Base-by-base conservation (phyloP, 2,113 vertebrate genomes). In the Periophthalmus modestus region DNA sequence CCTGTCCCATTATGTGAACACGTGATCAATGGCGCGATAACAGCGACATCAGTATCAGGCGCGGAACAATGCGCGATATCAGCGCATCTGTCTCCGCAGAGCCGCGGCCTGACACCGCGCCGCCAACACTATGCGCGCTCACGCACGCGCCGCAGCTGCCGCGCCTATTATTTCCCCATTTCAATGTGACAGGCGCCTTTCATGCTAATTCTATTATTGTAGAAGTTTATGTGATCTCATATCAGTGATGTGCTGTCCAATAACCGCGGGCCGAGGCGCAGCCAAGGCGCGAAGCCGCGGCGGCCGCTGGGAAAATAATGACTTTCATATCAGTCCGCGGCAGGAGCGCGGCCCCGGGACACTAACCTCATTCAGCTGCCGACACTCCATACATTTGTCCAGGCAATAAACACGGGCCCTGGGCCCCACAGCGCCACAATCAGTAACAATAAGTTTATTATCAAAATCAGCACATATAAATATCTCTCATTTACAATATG, bases 11-110 rank as follows among this genome's bases (percentile, higher is more conserved):
- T 99, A 99, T 96, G 94, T 94, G 94, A 97, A 99, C 98, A 98
- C 96, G 97, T 99, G 98, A 99, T 99, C 98, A 99, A 99, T 98
- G 98, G 98, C 95, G 94, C 97, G 98, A 99, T 99, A 99, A 98
- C 95, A 92, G 95, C 96, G 95, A 98, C 98, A 99, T 99, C 97
- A 98, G 99, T 99, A 98, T 98, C 97, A 98, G 39, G 97, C 96
- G 98, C 98, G 98, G 97, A 98, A 99, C 98, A 99, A 98, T 99
- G 97, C 98, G 96, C 96, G 97, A 97, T 99, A 99, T 99, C 98
- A 99, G 98, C 96, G 96, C 96, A 99, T 99, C 97, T 98, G 98
- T 99, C 98, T 99, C 98, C 98, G 98, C 98, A 43, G 98, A 99
- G 97, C 97, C 94, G 88, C 96, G 98, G 95, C 95, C 94, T 95